These are phyloP conservation scores for Uloborus diversus DNA, from an alignment of 1,140 invertebrate genomes.

Conservation along the genomic window DNA sequence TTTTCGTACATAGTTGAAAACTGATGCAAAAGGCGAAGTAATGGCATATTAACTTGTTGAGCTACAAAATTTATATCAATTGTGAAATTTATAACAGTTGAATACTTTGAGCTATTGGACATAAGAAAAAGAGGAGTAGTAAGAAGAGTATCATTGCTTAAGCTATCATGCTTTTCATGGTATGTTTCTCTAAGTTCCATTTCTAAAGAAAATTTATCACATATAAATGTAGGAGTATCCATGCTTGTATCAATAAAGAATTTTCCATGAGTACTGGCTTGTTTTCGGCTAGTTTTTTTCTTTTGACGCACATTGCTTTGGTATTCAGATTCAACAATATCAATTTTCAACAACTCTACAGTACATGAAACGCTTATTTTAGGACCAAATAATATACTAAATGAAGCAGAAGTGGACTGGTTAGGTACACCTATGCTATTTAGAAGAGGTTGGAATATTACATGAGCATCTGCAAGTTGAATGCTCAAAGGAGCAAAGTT, in stretches of 20 bases:
- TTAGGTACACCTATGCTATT: constrained; percentile 81
- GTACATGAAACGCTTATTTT: constrained; percentile 87
- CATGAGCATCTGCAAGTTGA: constrained; percentile 85
- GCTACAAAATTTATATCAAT: constrained; percentile 86
- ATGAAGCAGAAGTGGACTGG: constrained; percentile 71
- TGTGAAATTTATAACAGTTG: constrained; percentile 86
- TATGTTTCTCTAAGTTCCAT: constrained; percentile 81
- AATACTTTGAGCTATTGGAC: constrained; percentile 73
- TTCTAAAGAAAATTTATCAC: constrained; percentile 88
- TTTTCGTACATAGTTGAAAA: constrained; percentile 98
- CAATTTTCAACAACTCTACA: constrained; percentile 87
- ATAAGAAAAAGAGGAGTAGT: constrained; percentile 17
- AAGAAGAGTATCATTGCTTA: constrained; percentile 37
- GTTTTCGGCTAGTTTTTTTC: constrained; percentile 41
- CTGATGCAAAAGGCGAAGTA: constrained; percentile 91
- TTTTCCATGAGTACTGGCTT: constrained; percentile 46
- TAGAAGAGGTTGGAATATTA: constrained; percentile 90
- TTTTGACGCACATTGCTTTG: constrained; percentile 44
- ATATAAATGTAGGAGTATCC: constrained; percentile 89
- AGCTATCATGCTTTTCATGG: constrained; percentile 15
- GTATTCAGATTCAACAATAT: constrained; percentile 83
- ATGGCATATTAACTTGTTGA: constrained; percentile 94
- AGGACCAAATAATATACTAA: constrained; percentile 85
- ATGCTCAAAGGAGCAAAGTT: constrained; percentile 71
- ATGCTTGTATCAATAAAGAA: constrained; percentile 61